Percentiles rank a stretch among this genome's conserved stretches.
Conservation (phyloP, 2,888 invertebrate genomes). For the Achlya flavicornis region DNA sequence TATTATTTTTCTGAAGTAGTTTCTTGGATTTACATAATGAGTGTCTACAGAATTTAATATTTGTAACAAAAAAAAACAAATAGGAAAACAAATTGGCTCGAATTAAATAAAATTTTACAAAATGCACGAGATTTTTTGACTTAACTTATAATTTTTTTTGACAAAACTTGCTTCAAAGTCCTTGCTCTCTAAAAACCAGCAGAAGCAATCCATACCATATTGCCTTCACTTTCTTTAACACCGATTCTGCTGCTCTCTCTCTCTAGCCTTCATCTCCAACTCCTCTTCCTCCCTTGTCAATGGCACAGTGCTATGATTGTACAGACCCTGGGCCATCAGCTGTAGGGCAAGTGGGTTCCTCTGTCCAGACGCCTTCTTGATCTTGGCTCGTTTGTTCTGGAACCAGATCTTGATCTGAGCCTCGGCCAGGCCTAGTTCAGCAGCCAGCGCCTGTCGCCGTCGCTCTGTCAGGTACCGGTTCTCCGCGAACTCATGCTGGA, state of each 20-base stretch:
- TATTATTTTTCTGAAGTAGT: not conserved
- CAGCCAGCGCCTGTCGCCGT: slow-evolving; percentile 94
- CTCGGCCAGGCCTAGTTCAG: slow-evolving; percentile 95
- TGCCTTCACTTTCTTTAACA: slow-evolving; percentile 34
- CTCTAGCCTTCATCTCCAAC: slow-evolving; percentile 81
- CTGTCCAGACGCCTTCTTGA: slow-evolving; percentile 95
- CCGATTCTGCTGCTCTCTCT: slow-evolving; percentile 68
- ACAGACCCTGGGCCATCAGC: slow-evolving; percentile 96
- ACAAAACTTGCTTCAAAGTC: too few species aligned
- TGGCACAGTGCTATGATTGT: slow-evolving; percentile 89
- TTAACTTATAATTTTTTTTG: too few species aligned
- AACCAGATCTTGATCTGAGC: slow-evolving; percentile 99
- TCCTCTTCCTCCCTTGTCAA: slow-evolving; percentile 90
- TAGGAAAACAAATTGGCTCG: too few species aligned
- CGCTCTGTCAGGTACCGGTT: slow-evolving; percentile 97
- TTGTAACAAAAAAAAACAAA: too few species aligned
- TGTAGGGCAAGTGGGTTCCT: slow-evolving; percentile 94
- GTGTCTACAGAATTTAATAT: too few species aligned
- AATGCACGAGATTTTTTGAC: too few species aligned
- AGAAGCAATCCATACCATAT: not conserved
- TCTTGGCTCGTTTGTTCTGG: slow-evolving; percentile 98
- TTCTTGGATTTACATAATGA: not conserved
- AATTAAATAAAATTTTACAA: too few species aligned
- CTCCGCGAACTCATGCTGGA: slow-evolving; percentile 93
- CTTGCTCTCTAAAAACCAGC: not conserved